phyloP scores from a whole-genome alignment of 2,113 vertebrate species.

The Barbus barbus region DNA sequence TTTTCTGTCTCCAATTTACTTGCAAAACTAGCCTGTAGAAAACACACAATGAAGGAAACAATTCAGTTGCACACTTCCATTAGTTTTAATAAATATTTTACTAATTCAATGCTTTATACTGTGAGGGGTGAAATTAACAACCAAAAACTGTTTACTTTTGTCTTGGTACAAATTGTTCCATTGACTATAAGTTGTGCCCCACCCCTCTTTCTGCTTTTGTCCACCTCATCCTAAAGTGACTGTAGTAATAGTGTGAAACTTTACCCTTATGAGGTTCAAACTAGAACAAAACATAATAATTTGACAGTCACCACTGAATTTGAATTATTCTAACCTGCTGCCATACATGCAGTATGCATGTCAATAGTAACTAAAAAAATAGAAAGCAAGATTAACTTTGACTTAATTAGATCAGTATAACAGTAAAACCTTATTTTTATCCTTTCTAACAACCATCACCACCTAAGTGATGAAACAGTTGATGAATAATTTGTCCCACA shows the following conservation, averaged over 20 bases:
- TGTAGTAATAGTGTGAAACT: not conserved
- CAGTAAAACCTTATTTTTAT: not conserved
- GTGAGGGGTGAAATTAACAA: not conserved
- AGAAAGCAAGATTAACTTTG: not conserved
- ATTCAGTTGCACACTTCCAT: not conserved
- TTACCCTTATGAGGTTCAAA: not conserved
- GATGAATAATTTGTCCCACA: not conserved
- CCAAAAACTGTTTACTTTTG: not conserved
- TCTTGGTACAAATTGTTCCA: conserved; percentile 19
- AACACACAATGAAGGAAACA: not conserved
- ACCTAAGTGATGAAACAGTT: not conserved
- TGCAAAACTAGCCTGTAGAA: not conserved
- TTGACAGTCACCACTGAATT: no score
- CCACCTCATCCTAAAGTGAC: conserved; percentile 16
- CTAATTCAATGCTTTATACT: no score
- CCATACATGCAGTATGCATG: not conserved
- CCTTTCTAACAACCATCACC: not conserved
- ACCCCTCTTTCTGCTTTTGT: conserved; percentile 15
- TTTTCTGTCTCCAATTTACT: no score
- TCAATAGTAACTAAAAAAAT: not conserved
- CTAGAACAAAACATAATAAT: no score
- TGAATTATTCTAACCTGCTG: not conserved
- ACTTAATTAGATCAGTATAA: not conserved
- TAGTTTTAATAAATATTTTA: no score
- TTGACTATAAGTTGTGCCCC: not conserved